A percentile compares a stretch with the other conserved stretches of the same genome.
Conservation (phyloP, 2,113 vertebrate species). For the Hippolais icterina region DNA sequence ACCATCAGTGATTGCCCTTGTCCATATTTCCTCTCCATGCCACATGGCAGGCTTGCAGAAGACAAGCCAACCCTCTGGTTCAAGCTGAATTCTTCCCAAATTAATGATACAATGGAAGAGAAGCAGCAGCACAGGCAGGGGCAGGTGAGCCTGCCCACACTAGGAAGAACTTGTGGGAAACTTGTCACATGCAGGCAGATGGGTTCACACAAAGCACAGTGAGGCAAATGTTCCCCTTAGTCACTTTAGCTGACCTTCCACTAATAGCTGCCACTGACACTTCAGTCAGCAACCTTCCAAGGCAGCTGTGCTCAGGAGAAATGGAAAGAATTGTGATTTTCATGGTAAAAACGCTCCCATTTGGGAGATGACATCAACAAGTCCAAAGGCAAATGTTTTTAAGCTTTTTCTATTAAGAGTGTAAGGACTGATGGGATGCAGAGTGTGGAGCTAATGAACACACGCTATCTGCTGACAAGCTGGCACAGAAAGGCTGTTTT, state of each 20-base stretch:
- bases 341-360: not conserved
- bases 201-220: not conserved
- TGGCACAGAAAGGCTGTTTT: not conserved
- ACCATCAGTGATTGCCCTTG: not conserved
- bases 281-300: constrained; percentile 9
- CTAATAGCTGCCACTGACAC: not conserved
- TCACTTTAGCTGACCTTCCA: not conserved
- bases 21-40: rapidly evolving
- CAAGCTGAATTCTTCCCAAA: not conserved
- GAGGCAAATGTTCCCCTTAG: not conserved
- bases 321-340: not conserved
- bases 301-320: not conserved
- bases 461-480: not conserved
- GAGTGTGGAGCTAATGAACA: not conserved
- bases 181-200: not conserved
- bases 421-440: not conserved
- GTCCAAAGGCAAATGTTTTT: not conserved
- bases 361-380: not conserved
- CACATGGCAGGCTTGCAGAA: not conserved
- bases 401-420: constrained; percentile 27
- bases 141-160: not conserved
- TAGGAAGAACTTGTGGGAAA: not conserved
- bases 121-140: not conserved
- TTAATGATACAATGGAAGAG: not conserved
- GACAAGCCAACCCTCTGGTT: not conserved